These are phyloP conservation scores for Axea sp. DNA, from an alignment of 2,888 invertebrate genomes.

Conservation along the genomic window DNA sequence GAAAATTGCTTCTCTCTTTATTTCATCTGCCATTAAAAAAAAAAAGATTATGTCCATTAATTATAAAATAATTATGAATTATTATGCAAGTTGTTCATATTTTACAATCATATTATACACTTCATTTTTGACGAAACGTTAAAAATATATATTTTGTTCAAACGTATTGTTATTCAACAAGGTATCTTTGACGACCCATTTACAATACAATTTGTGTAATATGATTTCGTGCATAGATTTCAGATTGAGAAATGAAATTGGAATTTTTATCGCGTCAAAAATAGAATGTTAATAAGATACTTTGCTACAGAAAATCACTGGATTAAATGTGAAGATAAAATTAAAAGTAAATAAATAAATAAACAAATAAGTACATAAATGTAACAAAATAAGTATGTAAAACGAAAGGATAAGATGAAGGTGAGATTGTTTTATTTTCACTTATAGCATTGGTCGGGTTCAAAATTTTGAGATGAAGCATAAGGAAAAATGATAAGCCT, in stretches of 20 bases:
- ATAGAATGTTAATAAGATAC: conserved; percentile 4
- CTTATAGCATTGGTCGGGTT: no score
- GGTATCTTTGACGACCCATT: conserved; percentile 7
- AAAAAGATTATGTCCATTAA: neutral
- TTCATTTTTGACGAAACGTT: no score
- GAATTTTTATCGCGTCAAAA: neutral
- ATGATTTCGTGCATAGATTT: conserved; percentile 13
- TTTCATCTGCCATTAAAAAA: conserved; percentile 15
- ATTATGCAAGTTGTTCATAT: no score
- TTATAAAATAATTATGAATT: neutral
- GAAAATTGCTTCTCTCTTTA: conserved; percentile 1
- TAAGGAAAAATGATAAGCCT: conserved; percentile 8
- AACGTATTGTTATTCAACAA: conserved; percentile 7
- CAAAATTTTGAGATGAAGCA: no score
- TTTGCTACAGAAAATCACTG: neutral
- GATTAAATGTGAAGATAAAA: conserved; percentile 7
- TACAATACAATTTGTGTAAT: conserved; percentile 10
- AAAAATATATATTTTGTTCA: no score
- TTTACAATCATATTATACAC: no score
- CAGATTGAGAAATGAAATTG: conserved; percentile 7
- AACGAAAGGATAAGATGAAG: no score
- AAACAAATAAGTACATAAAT: no score
- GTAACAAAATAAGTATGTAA: neutral
- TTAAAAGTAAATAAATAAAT: no score
- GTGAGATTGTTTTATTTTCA: neutral